Evolutionary conservation across 2,797 vertebrate genomes (phyloP).

Genomic region (Xenentodon cancila): DNA sequence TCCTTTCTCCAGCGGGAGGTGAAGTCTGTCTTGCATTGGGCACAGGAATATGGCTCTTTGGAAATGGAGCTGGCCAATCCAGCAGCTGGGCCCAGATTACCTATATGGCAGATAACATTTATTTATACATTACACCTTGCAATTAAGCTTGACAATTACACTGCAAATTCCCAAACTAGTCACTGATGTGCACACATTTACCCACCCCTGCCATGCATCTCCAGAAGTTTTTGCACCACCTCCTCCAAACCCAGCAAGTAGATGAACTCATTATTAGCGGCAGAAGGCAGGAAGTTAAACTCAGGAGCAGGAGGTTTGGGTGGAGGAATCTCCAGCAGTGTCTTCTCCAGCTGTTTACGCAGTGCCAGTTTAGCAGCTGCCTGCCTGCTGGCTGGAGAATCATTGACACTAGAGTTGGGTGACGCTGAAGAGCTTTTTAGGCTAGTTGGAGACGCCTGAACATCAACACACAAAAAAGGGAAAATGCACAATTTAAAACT

Average conservation of each 20-base stretch:
- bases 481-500: background rate
- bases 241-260: slow-evolving; percentile 97
- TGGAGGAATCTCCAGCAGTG: slow-evolving; percentile 95
- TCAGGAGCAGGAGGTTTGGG: slow-evolving; percentile 95
- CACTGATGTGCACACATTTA: background rate
- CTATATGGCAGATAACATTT: slow-evolving; percentile 52
- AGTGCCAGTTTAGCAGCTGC: slow-evolving; percentile 94
- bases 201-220: slow-evolving; percentile 90
- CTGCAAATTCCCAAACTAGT: background rate
- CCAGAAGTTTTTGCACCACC: slow-evolving; percentile 96
- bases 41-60: slow-evolving; percentile 93
- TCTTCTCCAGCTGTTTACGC: slow-evolving; percentile 97
- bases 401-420: slow-evolving; percentile 81
- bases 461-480: background rate
- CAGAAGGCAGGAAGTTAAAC: slow-evolving; percentile 96
- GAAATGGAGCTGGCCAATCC: slow-evolving; percentile 70
- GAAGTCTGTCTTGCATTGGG: slow-evolving; percentile 98
- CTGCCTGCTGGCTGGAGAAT: slow-evolving; percentile 94
- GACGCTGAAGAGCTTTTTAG: slow-evolving; percentile 86
- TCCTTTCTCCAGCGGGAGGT: slow-evolving; percentile 98
- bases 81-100: slow-evolving; percentile 78
- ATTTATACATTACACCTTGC: background rate
- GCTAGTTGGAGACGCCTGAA: slow-evolving; percentile 88
- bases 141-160: background rate
- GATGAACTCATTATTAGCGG: slow-evolving; percentile 98